Percentiles rank a stretch among this genome's conserved stretches.
Evolutionary conservation across 2,888 invertebrate species (phyloP).

Genomic region (Hirudinaria manillensis): DNA sequence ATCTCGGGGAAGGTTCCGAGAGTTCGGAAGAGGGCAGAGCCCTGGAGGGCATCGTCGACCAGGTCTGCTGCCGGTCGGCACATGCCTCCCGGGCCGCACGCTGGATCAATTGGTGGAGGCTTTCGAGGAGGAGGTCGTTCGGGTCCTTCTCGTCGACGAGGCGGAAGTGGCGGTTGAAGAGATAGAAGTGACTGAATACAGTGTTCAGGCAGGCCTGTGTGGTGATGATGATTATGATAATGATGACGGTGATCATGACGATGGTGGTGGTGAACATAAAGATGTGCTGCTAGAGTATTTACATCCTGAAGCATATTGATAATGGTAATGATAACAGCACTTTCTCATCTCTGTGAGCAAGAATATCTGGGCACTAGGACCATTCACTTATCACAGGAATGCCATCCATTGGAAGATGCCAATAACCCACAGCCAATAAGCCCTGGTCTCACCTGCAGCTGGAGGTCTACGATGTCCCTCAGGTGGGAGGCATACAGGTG

Average conservation of each 20-base stretch:
- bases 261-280: background rate
- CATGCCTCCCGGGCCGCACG: slow-evolving; percentile 5
- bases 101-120: slow-evolving; percentile 58
- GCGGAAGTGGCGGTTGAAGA: slow-evolving; percentile 74
- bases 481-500: slow-evolving; percentile 97
- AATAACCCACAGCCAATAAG: background rate
- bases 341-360: background rate
- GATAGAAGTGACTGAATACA: slow-evolving; percentile 91
- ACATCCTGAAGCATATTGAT: too few species aligned
- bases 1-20: background rate
- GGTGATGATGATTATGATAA: background rate
- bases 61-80: background rate
- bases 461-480: slow-evolving; percentile 81
- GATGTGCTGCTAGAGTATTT: background rate
- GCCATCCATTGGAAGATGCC: too few species aligned
- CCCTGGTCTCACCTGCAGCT: slow-evolving; percentile 77
- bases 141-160: slow-evolving; percentile 92
- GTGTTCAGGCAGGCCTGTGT: slow-evolving; percentile 65
- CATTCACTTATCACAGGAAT: too few species aligned
- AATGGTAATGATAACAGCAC: background rate
- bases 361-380: background rate
- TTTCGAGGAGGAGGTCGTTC: slow-evolving; percentile 71
- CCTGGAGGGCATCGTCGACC: background rate
- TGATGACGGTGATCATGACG: background rate
- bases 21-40: background rate